Evolutionary conservation across 2,888 invertebrate species (phyloP).

Genomic region (Mactromeris polynyma): DNA sequence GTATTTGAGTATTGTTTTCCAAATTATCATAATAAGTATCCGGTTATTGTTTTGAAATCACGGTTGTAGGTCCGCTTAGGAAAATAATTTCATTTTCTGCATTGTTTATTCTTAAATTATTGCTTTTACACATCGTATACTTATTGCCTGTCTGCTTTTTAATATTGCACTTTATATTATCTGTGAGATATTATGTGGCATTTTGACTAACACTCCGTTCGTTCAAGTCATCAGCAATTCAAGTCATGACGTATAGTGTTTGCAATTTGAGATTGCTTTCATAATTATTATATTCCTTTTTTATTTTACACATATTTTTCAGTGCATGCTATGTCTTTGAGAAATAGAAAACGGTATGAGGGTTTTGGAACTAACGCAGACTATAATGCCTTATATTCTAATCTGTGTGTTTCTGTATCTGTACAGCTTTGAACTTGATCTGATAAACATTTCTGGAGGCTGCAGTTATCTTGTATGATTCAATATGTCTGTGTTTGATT

Average conservation of each 20-base stretch:
- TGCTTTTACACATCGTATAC: neutral
- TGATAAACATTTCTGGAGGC: neutral
- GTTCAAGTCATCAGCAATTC: neutral
- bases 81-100: no score
- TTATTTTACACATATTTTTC: slow-evolving; percentile 2
- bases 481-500: neutral
- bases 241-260: neutral
- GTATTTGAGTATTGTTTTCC: neutral
- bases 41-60: no score
- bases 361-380: slow-evolving; percentile 4
- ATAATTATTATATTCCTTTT: neutral
- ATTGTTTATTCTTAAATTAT: no score
- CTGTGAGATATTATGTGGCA: neutral
- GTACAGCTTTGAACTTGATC: neutral
- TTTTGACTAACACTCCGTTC: neutral
- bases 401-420: neutral
- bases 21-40: neutral
- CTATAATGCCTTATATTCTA: neutral
- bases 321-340: slow-evolving; percentile 22
- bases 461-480: neutral
- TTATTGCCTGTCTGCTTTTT: neutral
- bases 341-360: slow-evolving; percentile 40
- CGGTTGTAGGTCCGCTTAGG: no score
- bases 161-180: neutral
- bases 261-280: neutral